Conservation (phyloP, 2,888 invertebrate species). For the Operophtera brumata region DNA sequence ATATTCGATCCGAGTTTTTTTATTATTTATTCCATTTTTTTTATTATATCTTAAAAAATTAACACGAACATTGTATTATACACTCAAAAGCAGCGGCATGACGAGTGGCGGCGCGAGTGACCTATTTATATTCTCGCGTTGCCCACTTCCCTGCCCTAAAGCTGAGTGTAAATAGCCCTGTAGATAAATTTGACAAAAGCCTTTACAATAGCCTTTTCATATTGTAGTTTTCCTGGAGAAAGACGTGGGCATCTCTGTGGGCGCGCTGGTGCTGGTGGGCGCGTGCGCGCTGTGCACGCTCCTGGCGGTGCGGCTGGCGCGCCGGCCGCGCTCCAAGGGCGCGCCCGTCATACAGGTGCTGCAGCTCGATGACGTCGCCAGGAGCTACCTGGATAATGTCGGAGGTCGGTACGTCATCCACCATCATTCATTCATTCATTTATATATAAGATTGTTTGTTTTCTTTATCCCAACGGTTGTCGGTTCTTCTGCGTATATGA, state of each 20-base stretch:
- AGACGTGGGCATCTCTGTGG: conserved; percentile 71
- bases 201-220: not conserved
- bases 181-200: not conserved
- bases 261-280: conserved; percentile 59
- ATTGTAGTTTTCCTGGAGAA: conserved; percentile 63
- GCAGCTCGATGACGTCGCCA: conserved; percentile 69
- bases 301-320: conserved; percentile 52
- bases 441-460: not conserved
- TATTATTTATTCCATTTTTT: too few relatives aligned
- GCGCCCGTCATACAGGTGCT: conserved; percentile 70
- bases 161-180: too few relatives aligned
- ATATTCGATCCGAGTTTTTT: too few relatives aligned
- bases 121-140: too few relatives aligned
- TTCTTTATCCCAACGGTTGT: too few relatives aligned
- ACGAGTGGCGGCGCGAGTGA: too few relatives aligned
- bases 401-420: conserved; percentile 54
- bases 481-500: too few relatives aligned
- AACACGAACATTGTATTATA: too few relatives aligned
- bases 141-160: too few relatives aligned
- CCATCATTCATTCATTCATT: conserved; percentile 14
- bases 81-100: too few relatives aligned
- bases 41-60: too few relatives aligned
- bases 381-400: conserved; percentile 67
- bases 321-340: conserved; percentile 56
- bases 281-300: conserved; percentile 62